These are phyloP conservation scores for Ciconia boyciana DNA, from an alignment of 2,113 vertebrate genomes.

Conservation along the genomic window DNA sequence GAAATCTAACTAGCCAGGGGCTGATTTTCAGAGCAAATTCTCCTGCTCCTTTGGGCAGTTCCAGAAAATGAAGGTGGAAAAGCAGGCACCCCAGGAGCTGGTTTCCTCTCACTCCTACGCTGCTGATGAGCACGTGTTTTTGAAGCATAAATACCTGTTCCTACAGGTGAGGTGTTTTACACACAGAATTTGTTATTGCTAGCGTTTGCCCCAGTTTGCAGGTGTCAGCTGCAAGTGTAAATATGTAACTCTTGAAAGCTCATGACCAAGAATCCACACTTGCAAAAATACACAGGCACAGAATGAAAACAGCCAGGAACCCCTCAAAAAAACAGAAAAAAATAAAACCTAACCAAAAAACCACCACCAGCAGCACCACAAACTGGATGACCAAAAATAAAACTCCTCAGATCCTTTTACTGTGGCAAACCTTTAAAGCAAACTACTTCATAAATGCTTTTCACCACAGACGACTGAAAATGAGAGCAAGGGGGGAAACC, in stretches of 20 bases:
- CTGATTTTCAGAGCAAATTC: neutral
- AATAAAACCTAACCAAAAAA: neutral
- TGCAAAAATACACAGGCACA: neutral
- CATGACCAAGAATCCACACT: neutral
- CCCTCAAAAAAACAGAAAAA: neutral
- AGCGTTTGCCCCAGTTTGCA: neutral
- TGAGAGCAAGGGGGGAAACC: neutral
- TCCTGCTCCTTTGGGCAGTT: neutral
- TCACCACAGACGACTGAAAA: neutral
- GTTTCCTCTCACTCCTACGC: neutral
- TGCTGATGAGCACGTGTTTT: neutral
- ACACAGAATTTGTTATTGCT: neutral
- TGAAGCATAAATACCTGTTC: neutral
- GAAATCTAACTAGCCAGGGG: neutral
- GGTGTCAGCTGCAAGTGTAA: neutral
- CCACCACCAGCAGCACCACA: neutral
- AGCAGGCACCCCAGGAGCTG: neutral
- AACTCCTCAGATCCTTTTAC: neutral
- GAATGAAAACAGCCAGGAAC: neutral
- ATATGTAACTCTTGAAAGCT: neutral
- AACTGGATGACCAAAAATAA: neutral
- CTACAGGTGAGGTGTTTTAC: neutral
- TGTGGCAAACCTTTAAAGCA: neutral
- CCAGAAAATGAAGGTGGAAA: neutral
- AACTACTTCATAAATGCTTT: neutral